These are phyloP conservation scores for Gopherus evgoodei DNA, from an alignment of 2,113 vertebrate species.

Conservation along the genomic window DNA sequence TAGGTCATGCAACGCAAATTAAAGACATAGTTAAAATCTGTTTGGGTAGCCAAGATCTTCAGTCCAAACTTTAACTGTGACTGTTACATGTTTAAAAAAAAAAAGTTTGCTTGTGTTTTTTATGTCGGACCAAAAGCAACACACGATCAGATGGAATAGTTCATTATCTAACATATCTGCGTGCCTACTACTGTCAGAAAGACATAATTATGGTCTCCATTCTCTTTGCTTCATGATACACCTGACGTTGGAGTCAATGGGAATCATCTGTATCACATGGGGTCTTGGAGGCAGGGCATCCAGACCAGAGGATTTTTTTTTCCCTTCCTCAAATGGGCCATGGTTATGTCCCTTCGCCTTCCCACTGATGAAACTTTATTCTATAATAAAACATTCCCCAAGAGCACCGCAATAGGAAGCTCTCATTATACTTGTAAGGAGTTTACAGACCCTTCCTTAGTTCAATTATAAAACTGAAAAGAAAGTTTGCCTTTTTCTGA, in stretches of 20 bases:
- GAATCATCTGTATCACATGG: neutral
- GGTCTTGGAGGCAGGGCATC: neutral
- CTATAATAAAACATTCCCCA: constrained; percentile 10
- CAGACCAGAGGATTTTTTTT: neutral
- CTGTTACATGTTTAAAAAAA: fast-evolving
- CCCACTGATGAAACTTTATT: neutral
- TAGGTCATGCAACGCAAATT: neutral
- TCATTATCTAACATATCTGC: neutral
- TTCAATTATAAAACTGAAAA: neutral
- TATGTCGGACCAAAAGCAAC: neutral
- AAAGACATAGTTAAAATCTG: fast-evolving
- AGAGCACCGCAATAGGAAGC: neutral
- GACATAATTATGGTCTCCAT: fast-evolving
- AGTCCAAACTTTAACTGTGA: neutral
- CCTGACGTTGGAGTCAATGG: neutral
- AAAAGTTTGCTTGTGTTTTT: neutral
- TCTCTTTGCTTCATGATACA: neutral
- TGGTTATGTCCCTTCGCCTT: neutral
- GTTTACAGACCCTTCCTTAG: neutral
- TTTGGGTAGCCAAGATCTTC: neutral
- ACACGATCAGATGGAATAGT: neutral
- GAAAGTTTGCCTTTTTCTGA: neutral
- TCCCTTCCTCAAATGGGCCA: neutral
- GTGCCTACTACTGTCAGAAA: neutral
- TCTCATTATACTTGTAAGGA: neutral